phyloP scores from a whole-genome alignment of 2,113 vertebrate species.

The Dryoscopus gambensis region DNA sequence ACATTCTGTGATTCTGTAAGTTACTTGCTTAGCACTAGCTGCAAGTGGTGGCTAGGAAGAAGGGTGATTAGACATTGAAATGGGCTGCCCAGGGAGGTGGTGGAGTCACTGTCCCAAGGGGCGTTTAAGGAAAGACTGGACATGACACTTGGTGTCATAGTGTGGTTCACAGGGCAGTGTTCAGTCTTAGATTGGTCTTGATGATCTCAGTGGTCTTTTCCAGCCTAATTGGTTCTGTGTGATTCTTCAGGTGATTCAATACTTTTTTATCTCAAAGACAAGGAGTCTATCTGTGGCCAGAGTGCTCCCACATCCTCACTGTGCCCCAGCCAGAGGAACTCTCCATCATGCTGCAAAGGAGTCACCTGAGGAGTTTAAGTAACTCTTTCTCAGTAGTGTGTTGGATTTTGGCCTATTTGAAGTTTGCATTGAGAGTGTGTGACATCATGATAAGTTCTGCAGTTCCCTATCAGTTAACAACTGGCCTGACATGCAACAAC shows the following conservation, averaged over 20 bases:
- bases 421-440: background rate
- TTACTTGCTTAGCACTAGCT: background rate
- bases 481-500: fast-evolving
- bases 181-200: background rate
- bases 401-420: background rate
- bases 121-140: background rate
- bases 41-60: background rate
- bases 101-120: fast-evolving
- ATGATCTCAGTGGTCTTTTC: background rate
- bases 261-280: background rate
- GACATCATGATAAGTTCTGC: background rate
- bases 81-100: background rate
- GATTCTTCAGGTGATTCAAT: background rate
- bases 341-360: background rate
- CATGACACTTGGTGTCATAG: background rate
- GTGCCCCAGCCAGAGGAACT: background rate
- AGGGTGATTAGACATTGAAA: background rate
- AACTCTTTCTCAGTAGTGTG: background rate
- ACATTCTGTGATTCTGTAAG: background rate
- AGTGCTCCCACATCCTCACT: background rate
- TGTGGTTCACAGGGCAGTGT: background rate
- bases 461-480: background rate
- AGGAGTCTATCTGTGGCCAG: background rate
- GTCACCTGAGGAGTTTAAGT: background rate
- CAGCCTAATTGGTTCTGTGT: background rate